Evolutionary conservation across 2,113 vertebrate species (phyloP).

Genomic region (Collichthys lucidus): DNA sequence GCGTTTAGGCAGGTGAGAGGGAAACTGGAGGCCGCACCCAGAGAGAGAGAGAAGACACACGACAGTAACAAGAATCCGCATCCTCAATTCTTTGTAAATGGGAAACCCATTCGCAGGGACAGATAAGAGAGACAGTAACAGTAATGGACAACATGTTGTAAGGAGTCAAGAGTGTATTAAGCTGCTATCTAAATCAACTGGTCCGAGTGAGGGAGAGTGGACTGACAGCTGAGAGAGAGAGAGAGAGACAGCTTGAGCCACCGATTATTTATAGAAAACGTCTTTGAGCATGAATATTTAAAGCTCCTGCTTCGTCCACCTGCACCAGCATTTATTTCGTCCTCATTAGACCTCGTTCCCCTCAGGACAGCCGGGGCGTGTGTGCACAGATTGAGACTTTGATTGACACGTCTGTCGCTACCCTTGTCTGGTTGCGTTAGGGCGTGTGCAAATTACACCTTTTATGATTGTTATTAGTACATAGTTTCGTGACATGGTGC

Average conservation of each 20-base stretch:
- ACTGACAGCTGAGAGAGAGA: not conserved
- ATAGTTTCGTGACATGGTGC: not conserved
- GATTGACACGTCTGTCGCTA: constrained; percentile 8
- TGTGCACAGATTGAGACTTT: not conserved
- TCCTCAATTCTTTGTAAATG: not conserved
- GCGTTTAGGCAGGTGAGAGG: too few relatives aligned
- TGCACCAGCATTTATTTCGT: not conserved
- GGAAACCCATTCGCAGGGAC: not conserved
- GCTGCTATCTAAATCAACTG: not conserved
- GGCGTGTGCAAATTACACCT: not conserved
- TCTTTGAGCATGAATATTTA: not conserved
- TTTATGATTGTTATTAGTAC: not conserved
- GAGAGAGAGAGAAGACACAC: too few relatives aligned
- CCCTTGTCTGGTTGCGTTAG: not conserved
- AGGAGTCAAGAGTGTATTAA: not conserved
- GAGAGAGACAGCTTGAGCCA: not conserved
- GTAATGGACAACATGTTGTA: not conserved
- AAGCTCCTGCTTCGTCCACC: not conserved
- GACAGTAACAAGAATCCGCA: too few relatives aligned
- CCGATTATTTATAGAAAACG: not conserved
- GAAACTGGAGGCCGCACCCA: too few relatives aligned
- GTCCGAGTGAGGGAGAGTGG: not conserved
- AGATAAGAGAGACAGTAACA: not conserved
- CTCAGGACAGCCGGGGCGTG: not conserved
- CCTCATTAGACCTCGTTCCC: not conserved